Conservation (phyloP, 2,888 invertebrate genomes). For the Deroplatys truncata region DNA sequence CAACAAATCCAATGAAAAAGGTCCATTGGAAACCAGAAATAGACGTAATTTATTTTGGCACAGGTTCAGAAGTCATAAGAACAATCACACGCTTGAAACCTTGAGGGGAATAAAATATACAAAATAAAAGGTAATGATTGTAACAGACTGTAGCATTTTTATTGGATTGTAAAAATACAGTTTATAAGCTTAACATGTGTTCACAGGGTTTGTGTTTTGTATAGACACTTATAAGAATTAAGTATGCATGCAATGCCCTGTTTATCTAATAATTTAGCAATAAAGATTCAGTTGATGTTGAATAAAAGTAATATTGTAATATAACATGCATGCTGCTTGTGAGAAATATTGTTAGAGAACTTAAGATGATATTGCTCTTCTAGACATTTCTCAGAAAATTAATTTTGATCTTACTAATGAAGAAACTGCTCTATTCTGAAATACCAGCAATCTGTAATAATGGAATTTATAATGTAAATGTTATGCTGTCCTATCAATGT, state of each 20-base stretch:
- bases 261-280: neutral
- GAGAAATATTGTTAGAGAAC: too few species aligned
- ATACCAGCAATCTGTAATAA: too few species aligned
- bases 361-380: too few species aligned
- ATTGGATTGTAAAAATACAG: neutral
- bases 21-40: slow-evolving; percentile 52
- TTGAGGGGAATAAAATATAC: neutral
- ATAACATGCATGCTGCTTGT: too few species aligned
- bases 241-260: neutral
- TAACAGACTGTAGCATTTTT: neutral
- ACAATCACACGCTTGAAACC: neutral
- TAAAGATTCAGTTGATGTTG: too few species aligned
- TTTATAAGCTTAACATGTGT: neutral
- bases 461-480: too few species aligned
- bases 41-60: slow-evolving; percentile 60
- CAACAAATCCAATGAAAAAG: neutral
- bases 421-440: too few species aligned
- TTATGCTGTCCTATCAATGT: too few species aligned
- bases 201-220: neutral
- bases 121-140: neutral
- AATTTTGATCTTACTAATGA: too few species aligned
- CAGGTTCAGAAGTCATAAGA: slow-evolving; percentile 44
- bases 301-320: too few species aligned
- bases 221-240: neutral
- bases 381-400: too few species aligned